A percentile compares a stretch with the other conserved stretches of the same genome.
Conservation (phyloP, 2,888 invertebrate species). For the Saturnia pavonia region DNA sequence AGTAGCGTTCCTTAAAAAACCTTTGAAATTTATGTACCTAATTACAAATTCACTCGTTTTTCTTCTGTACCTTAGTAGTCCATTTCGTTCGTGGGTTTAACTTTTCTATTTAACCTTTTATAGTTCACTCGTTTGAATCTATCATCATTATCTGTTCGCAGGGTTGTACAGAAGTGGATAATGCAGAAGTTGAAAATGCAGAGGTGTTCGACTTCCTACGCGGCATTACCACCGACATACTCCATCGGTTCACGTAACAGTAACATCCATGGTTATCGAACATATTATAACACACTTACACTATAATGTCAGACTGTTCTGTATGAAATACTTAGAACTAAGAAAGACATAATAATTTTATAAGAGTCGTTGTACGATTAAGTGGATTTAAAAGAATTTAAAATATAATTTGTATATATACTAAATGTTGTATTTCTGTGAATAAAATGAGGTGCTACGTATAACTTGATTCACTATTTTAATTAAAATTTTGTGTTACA, state of each 20-base stretch:
- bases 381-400: slow-evolving; percentile 22
- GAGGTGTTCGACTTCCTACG: slow-evolving; percentile 70
- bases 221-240: slow-evolving; percentile 70
- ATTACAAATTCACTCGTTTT: neutral
- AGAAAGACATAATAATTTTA: slow-evolving; percentile 14
- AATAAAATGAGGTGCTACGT: slow-evolving; percentile 34
- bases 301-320: slow-evolving; percentile 6
- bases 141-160: slow-evolving; percentile 35
- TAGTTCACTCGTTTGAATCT: neutral
- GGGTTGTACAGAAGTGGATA: slow-evolving; percentile 44
- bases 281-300: slow-evolving; percentile 1
- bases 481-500: slow-evolving; percentile 22
- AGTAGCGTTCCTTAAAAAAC: neutral
- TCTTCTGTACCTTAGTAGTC: neutral
- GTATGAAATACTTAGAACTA: neutral
- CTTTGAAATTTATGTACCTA: neutral
- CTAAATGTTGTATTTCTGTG: slow-evolving; percentile 16
- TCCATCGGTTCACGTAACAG: slow-evolving; percentile 64
- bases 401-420: slow-evolving; percentile 25
- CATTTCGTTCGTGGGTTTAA: neutral
- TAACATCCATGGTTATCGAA: slow-evolving; percentile 20
- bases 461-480: slow-evolving; percentile 19
- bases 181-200: slow-evolving; percentile 46
- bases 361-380: slow-evolving; percentile 8
- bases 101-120: neutral